phyloP scores from a whole-genome alignment of 2,797 vertebrate species.

The Psittacula echo region DNA sequence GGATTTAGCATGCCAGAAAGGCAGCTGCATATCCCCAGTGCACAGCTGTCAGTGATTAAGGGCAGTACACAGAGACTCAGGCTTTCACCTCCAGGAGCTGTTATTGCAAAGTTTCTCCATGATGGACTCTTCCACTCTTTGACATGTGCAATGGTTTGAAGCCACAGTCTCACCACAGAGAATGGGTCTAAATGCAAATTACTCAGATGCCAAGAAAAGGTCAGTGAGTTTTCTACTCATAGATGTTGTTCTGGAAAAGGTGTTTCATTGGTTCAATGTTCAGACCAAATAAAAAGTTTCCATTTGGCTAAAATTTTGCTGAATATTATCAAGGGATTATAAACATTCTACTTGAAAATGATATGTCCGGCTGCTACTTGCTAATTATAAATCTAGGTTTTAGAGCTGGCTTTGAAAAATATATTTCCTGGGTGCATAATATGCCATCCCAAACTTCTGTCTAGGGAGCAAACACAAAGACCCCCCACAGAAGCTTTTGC shows the following conservation, averaged over 20 bases:
- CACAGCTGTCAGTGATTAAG: background rate
- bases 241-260: background rate
- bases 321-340: background rate
- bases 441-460: background rate
- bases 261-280: background rate
- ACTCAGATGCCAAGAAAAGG: background rate
- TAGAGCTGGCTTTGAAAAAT: background rate
- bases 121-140: background rate
- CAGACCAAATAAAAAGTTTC: background rate
- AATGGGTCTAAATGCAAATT: background rate
- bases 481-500: background rate
- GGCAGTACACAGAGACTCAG: background rate
- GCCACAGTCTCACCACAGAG: background rate
- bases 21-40: background rate
- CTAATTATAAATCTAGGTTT: background rate
- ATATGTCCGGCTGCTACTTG: background rate
- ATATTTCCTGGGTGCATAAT: background rate
- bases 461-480: background rate
- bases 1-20: background rate
- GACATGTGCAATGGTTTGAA: background rate
- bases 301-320: background rate
- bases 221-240: background rate
- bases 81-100: background rate
- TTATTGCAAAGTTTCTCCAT: background rate
- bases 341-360: background rate